These are phyloP conservation scores for Lacerta bilineata DNA, from an alignment of 2,797 vertebrate genomes.

Conservation along the genomic window DNA sequence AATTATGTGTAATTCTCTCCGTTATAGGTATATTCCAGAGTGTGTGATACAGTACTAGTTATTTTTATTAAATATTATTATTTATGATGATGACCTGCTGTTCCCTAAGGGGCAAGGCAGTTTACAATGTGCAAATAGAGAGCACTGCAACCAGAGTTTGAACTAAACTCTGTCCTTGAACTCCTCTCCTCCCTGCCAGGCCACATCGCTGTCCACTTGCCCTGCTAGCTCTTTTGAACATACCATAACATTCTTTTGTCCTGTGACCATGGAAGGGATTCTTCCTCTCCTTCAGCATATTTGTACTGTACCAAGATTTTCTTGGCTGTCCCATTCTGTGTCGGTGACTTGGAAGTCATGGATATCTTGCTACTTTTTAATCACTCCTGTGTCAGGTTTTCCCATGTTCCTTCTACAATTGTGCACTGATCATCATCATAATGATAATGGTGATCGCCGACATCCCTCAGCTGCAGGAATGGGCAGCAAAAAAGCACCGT, in stretches of 20 bases:
- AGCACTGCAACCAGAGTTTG: background rate
- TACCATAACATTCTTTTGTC: background rate
- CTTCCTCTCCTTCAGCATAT: background rate
- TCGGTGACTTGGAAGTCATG: background rate
- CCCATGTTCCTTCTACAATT: conserved; percentile 1
- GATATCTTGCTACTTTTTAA: background rate
- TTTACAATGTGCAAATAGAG: accelerated
- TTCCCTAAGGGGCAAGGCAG: background rate
- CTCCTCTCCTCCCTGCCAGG: background rate
- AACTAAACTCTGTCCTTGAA: background rate
- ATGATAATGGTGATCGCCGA: background rate
- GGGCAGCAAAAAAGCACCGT: conserved; percentile 20
- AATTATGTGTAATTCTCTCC: too few relatives aligned
- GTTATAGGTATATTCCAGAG: too few relatives aligned
- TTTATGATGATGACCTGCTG: background rate
- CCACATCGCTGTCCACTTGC: background rate
- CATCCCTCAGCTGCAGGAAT: conserved; percentile 36
- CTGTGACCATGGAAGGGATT: background rate
- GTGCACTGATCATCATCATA: background rate
- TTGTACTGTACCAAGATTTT: conserved; percentile 11
- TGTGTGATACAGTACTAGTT: too few relatives aligned
- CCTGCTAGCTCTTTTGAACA: background rate
- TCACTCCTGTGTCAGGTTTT: background rate
- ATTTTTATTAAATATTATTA: too few relatives aligned
- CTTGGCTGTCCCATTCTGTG: background rate